phyloP scores from a whole-genome alignment of 23 tunicate species.

The Trididemnum nubilum region DNA sequence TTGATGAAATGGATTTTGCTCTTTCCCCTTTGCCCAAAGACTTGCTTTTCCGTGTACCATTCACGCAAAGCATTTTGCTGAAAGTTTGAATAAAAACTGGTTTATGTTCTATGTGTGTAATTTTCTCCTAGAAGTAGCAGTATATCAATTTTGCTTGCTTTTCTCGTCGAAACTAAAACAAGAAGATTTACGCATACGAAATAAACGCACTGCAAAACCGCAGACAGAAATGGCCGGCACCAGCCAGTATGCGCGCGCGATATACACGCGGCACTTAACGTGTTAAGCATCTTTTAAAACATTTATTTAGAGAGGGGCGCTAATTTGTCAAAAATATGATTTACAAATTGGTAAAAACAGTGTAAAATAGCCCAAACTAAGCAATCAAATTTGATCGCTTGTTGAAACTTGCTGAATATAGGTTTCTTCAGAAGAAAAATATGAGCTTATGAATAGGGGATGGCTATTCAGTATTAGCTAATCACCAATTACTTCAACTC shows the following conservation, averaged over 20 bases:
- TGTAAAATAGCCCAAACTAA: no score
- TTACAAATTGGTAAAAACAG: no score
- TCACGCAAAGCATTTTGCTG: constrained; percentile 26
- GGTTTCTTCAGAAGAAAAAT: no score
- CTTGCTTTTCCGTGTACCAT: constrained; percentile 31
- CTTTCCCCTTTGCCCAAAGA: constrained; percentile 32
- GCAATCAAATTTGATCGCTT: no score
- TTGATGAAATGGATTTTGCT: constrained; percentile 24
- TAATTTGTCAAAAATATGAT: no score
- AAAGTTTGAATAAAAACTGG: constrained; percentile 30
- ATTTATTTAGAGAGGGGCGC: no score
- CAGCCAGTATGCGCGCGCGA: constrained; percentile 30
- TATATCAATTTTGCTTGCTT: constrained; percentile 31
- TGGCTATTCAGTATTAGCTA: no score
- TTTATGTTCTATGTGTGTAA: constrained; percentile 18
- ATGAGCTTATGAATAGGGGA: no score
- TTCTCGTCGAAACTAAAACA: constrained; percentile 29
- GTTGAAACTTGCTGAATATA: no score
- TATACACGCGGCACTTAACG: constrained; percentile 30
- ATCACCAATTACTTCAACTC: no score
- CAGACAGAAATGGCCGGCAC: constrained; percentile 35
- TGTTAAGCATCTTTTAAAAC: no score
- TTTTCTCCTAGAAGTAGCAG: constrained; percentile 31
- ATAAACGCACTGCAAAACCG: constrained; percentile 26
- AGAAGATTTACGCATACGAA: constrained; percentile 26